A percentile compares a stretch with the other conserved stretches of the same genome.
These are phyloP conservation scores for Lepas anatifera DNA, from an alignment of 2,888 invertebrate species.

Conservation along the genomic window DNA sequence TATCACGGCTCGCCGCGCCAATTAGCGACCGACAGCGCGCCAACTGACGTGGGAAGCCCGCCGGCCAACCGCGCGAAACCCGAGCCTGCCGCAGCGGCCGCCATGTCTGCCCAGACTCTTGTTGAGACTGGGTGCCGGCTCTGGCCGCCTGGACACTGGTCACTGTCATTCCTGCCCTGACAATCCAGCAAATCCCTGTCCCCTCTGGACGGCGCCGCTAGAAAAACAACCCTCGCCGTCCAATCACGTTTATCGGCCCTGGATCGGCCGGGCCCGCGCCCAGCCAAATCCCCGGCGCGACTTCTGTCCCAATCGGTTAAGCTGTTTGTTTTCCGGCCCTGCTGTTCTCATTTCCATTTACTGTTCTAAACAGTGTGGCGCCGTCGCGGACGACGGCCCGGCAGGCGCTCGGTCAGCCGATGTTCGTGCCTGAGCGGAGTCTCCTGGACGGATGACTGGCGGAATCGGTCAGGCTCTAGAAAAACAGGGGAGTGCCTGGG, in stretches of 20 bases:
- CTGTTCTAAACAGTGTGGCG: not conserved
- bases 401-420: not conserved
- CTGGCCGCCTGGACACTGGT: too few species aligned
- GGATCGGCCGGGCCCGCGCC: not conserved
- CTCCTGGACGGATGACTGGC: not conserved
- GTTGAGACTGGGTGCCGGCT: too few species aligned
- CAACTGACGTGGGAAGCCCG: too few species aligned
- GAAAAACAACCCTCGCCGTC: not conserved
- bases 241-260: not conserved
- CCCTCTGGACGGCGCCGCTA: not conserved
- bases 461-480: too few species aligned
- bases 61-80: too few species aligned
- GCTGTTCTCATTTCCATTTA: not conserved
- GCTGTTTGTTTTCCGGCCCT: conserved; percentile 9
- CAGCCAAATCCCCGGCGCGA: not conserved
- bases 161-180: too few species aligned
- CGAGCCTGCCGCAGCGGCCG: too few species aligned
- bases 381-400: not conserved
- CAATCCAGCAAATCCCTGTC: too few species aligned
- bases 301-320: conserved; percentile 4
- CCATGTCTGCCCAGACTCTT: too few species aligned
- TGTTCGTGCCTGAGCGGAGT: not conserved
- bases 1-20: too few species aligned
- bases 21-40: too few species aligned
- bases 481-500: too few species aligned